phyloP scores from a whole-genome alignment of 2,888 invertebrate genomes.

The Linnaemya tessellans region DNA sequence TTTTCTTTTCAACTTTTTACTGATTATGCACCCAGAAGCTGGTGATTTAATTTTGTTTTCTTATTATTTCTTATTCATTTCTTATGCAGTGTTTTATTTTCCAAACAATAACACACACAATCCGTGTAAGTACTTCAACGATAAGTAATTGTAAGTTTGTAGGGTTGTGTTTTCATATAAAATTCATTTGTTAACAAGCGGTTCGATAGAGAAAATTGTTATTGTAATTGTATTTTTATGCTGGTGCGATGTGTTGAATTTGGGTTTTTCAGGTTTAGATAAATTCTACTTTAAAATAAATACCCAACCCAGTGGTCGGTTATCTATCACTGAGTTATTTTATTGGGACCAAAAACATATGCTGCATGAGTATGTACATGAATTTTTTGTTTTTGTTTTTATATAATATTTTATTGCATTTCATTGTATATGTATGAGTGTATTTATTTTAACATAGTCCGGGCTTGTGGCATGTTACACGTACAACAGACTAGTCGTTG shows the following conservation, averaged over 20 bases:
- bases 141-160: neutral
- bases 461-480: constrained; percentile 32
- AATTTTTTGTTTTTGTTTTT: constrained; percentile 10
- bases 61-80: constrained; percentile 36
- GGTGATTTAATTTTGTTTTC: constrained; percentile 39
- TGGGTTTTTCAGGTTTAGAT: constrained; percentile 28
- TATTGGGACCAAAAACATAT: neutral
- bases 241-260: constrained; percentile 33
- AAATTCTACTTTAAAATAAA: constrained; percentile 51
- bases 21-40: constrained; percentile 34
- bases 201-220: constrained; percentile 52
- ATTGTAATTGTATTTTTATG: constrained; percentile 50
- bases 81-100: constrained; percentile 49
- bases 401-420: constrained; percentile 25
- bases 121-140: neutral
- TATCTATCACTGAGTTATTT: neutral
- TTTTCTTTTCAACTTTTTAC: constrained; percentile 34
- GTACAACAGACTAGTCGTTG: constrained; percentile 24
- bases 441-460: constrained; percentile 15
- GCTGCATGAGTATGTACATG: neutral
- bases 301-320: constrained; percentile 50
- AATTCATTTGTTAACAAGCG: constrained; percentile 43
- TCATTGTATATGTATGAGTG: neutral
- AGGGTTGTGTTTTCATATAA: constrained; percentile 28
- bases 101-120: constrained; percentile 9